Evolutionary conservation across 37 sponge, comb jelly and placozoan species (phyloP).

Genomic region (Spongilla lacustris): DNA sequence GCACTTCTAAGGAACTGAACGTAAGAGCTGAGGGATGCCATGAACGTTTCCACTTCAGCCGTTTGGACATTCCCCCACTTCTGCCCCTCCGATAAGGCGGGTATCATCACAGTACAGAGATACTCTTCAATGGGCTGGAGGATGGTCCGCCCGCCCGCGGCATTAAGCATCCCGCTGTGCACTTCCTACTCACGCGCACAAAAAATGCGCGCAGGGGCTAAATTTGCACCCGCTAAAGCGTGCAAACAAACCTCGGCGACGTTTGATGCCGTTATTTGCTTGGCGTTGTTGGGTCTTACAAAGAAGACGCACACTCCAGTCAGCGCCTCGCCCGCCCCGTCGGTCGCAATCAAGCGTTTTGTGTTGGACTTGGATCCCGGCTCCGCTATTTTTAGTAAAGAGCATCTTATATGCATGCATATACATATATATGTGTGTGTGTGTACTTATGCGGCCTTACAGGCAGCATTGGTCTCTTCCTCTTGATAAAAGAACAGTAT

Average conservation of each 20-base stretch:
- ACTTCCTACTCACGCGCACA: conserved; percentile 46
- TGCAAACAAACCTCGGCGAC: conserved; percentile 60
- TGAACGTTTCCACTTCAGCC: conserved; percentile 57
- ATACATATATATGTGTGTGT: too few species aligned
- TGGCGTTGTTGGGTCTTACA: conserved; percentile 61
- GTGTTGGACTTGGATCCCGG: background rate
- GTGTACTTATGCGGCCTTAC: too few species aligned
- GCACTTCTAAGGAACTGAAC: conserved; percentile 61
- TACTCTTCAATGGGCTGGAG: conserved; percentile 68
- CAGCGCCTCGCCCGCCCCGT: conserved; percentile 70
- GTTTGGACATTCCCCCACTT: conserved; percentile 54
- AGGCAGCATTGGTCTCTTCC: conserved; percentile 8
- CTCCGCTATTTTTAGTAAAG: too few species aligned
- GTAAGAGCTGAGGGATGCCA: conserved; percentile 48
- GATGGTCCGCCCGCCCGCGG: conserved; percentile 52
- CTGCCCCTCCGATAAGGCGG: conserved; percentile 65
- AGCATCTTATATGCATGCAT: too few species aligned
- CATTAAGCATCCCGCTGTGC: conserved; percentile 67
- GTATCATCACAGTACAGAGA: conserved; percentile 70
- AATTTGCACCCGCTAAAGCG: too few species aligned
- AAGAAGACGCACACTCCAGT: conserved; percentile 86
- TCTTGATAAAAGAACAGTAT: conserved; percentile 85
- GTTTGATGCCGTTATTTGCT: conserved; percentile 57
- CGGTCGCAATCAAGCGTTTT: conserved; percentile 74
- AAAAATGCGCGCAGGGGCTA: too few species aligned